Evolutionary conservation across 2,113 vertebrate species (phyloP), one percentile per base, ranked within the genome.

Genomic region (Sorex fumeus): DNA sequence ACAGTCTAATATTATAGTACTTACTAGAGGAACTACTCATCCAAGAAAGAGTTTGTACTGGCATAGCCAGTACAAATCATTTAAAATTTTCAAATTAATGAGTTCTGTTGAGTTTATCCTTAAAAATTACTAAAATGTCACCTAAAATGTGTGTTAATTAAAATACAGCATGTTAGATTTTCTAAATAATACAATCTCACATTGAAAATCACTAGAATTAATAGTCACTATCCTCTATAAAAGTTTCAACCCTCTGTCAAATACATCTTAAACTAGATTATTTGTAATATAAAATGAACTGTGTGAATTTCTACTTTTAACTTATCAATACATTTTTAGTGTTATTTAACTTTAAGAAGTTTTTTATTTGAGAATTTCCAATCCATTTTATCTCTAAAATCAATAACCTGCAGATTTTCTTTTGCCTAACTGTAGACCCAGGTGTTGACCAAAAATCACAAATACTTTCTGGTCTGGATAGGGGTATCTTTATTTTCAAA

Each of bases 11-110:
- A 94, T 96, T 88, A 96, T 87, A 95, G 83, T 95, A 60, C 79
- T 92, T 95, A 43, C 76, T 84, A 80, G 36, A 90, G 64, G 64
- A 97, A 80, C 72, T 95, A 86, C n/a, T 71, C 86, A 91, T 28
- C 92, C 78, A 97, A 94, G 93, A 97, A 93, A 95, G 94, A 87
- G 74, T n/a, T n/a, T n/a, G n/a, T n/a, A n/a, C n/a, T n/a, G n/a
- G 60, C 86, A 75, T 45, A 89, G 94, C 91, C 66, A 75, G n/a
- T 66, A 34, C 60, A 93, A 95, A 74, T 95, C 91, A 86, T 86
- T 92, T 91, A 96, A 40, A 81, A 95, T 95, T 95, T 96, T 95
- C 91, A 95, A 93, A 89, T 79, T 89, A 91, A 88, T 95, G 88
- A 93, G 64, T 94, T 96, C 72, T 94, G 81, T 93, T 95, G 81